phyloP scores from a whole-genome alignment of 2,113 vertebrate genomes.

The Microcebus griseorufus region DNA sequence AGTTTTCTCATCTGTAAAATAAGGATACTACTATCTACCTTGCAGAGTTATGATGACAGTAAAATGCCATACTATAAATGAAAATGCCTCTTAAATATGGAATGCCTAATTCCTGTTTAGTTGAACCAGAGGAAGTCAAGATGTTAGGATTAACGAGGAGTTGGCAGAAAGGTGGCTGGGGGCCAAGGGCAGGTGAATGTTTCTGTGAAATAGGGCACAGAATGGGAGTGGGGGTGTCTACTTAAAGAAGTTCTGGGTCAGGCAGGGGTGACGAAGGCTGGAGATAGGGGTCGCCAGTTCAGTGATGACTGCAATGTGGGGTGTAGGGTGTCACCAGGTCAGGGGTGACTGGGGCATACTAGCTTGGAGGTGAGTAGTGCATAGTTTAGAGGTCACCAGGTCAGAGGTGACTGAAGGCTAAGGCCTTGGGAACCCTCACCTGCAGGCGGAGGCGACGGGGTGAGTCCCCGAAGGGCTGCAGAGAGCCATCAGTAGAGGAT shows the following conservation, averaged over 20 bases:
- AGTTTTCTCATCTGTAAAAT: slow-evolving; percentile 39
- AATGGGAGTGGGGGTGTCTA: not conserved
- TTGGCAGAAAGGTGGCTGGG: not conserved
- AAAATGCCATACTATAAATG: not conserved
- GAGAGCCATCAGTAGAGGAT: slow-evolving; percentile 84
- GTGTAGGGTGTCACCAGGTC: not conserved
- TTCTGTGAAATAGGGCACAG: not conserved
- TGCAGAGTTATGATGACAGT: not conserved
- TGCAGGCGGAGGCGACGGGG: slow-evolving; percentile 90
- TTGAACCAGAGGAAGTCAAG: not conserved
- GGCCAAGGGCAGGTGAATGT: not conserved
- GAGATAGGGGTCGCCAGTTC: not conserved
- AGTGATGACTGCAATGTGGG: not conserved
- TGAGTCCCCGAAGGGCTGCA: slow-evolving; percentile 92
- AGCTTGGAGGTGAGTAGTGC: not conserved
- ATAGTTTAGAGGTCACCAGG: slow-evolving; percentile 8
- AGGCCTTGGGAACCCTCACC: slow-evolving; percentile 80
- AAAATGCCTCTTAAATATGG: slow-evolving; percentile 5
- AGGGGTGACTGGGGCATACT: not conserved
- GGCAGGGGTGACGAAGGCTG: not conserved
- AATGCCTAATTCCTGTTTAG: not conserved
- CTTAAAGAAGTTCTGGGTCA: not conserved
- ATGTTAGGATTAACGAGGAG: not conserved
- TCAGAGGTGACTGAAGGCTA: slow-evolving; percentile 37
- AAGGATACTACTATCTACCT: not conserved